Base-by-base conservation (phyloP, 2,113 vertebrate species). In the Leucopsar rothschildi region DNA sequence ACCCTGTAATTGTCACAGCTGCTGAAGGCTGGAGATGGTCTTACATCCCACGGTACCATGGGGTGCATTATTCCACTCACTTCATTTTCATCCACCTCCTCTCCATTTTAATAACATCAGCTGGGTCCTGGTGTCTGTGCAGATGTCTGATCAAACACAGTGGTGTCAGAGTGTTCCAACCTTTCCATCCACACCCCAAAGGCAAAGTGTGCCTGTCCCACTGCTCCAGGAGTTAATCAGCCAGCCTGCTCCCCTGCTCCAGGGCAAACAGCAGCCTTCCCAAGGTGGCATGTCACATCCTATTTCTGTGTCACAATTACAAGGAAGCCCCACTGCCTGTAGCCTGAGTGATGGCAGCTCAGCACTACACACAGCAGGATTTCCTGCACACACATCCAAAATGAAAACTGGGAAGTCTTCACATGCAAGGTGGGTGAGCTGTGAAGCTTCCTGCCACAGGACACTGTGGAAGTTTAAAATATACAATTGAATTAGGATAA, bases 31-130 rank as follows among this genome's bases (percentile, higher is more conserved):
- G 28, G 49, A 35, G 80, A 37, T 49, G 86, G 50, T 45, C 83
- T 80, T 4, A 70, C 60, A 57, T 59, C 72, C 64, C 64, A 35
- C 0, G 1, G 37, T 28, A 47, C 53, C n/a, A 8, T 5, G 60
- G 72, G 86, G 64, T 40, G 64, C 60, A 50, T 94, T 78, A 89
- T 83, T 75, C 72, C 3, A 0, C 86, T 84, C 56, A 5, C 25
- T 61, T 91, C 73, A 87, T 92, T 96, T 91, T 15, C 66, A 93
- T 88, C 50, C 91, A 11, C 61, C 61, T 85, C 57, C 73, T 82
- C 81, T 91, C 84, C 84, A n/a, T 66, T 59, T 92, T 35, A 86
- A 91, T 65, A 55, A 45, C 24, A 1, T 65, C 89, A 55, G 12
- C 77, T 70, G 86, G 68, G 39, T 53, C 49, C 12, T 2, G 1